Evolutionary conservation across 2,888 invertebrate genomes (phyloP).

Genomic region (Atethmia centrago): DNA sequence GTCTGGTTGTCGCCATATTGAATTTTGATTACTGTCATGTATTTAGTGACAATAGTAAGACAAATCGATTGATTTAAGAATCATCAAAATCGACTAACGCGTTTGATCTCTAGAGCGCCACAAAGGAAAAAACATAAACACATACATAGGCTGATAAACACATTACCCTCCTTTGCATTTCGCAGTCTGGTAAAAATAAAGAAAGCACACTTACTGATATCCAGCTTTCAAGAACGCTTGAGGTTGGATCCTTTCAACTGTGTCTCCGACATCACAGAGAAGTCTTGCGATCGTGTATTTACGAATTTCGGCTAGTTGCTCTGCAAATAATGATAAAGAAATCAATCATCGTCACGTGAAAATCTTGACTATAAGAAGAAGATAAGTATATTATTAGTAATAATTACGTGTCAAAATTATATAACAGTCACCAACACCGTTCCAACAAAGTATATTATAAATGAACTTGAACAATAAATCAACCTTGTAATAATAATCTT

Average conservation of each 20-base stretch:
- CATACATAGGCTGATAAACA: too few species aligned
- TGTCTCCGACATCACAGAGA: constrained; percentile 76
- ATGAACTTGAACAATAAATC: constrained; percentile 18
- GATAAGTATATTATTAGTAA: background rate
- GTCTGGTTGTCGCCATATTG: too few species aligned
- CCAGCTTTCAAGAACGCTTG: constrained; percentile 71
- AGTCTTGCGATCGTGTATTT: constrained; percentile 72
- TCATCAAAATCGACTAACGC: too few species aligned
- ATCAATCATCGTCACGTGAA: background rate
- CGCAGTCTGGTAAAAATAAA: too few species aligned
- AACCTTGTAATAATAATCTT: background rate
- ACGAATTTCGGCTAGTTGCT: constrained; percentile 74
- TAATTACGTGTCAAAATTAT: background rate
- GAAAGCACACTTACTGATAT: constrained; percentile 65
- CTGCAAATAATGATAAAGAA: constrained; percentile 56
- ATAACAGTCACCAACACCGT: background rate
- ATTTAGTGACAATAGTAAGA: too few species aligned
- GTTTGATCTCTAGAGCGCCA: too few species aligned
- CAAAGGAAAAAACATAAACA: too few species aligned
- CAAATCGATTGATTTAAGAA: too few species aligned
- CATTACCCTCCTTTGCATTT: too few species aligned
- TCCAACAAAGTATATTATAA: background rate
- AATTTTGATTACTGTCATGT: too few species aligned
- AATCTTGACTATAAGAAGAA: background rate
- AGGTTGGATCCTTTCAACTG: constrained; percentile 73